Evolutionary conservation across 1,140 invertebrate genomes (phyloP).

Genomic region (Pseudomyrmex flavicornis): DNA sequence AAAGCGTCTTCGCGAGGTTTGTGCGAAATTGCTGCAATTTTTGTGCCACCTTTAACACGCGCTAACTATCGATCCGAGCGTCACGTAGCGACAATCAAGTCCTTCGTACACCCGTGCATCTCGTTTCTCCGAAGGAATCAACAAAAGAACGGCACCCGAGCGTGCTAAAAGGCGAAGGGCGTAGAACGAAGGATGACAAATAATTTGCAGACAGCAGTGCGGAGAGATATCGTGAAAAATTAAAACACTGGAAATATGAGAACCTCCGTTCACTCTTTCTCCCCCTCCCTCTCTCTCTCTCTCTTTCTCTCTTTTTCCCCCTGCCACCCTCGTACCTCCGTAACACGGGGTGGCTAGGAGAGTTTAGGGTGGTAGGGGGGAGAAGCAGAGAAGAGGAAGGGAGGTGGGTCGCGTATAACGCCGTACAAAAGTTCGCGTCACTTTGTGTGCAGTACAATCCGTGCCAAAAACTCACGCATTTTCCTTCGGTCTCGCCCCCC

Average conservation of each 20-base stretch:
- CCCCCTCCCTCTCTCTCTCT: neutral
- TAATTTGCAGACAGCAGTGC: constrained; percentile 62
- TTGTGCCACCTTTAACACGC: constrained; percentile 52
- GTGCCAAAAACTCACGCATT: constrained; percentile 69
- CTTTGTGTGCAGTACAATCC: constrained; percentile 75
- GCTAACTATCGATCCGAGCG: constrained; percentile 61
- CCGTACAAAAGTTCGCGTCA: constrained; percentile 80
- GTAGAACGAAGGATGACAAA: constrained; percentile 51
- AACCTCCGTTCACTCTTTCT: constrained; percentile 76
- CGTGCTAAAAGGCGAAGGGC: constrained; percentile 31
- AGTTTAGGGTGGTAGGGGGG: constrained; percentile 80
- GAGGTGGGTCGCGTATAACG: constrained; percentile 83
- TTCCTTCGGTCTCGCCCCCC: constrained; percentile 2
- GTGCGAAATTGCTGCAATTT: constrained; percentile 56
- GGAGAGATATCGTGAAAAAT: constrained; percentile 73
- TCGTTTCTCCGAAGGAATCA: constrained; percentile 44
- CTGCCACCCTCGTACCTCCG: constrained; percentile 72
- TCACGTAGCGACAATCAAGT: constrained; percentile 36
- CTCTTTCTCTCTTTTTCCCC: constrained; percentile 51
- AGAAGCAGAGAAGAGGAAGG: constrained; percentile 60
- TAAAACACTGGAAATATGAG: constrained; percentile 82
- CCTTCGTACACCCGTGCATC: constrained; percentile 6
- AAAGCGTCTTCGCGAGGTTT: constrained; percentile 38
- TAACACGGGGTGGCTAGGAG: constrained; percentile 82
- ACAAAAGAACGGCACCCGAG: constrained; percentile 47